Conservation (phyloP, 23 tunicate genomes). For the Trididemnum miniatum region DNA sequence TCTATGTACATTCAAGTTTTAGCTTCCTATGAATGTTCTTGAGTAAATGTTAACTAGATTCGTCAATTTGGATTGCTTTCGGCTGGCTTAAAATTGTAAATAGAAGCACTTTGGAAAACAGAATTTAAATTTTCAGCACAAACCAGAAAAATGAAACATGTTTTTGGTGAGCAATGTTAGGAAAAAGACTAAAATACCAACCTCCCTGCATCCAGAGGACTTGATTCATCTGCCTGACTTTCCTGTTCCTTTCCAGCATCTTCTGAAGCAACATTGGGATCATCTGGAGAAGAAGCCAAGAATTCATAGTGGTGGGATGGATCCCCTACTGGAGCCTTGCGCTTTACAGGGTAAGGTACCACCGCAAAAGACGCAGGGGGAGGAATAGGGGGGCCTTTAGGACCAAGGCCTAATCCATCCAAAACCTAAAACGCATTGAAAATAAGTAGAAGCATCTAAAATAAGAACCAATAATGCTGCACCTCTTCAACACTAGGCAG, state of each 20-base stretch:
- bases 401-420: slow-evolving; percentile 91
- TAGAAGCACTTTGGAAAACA: no score
- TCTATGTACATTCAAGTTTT: no score
- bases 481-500: slow-evolving; percentile 82
- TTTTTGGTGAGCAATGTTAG: no score
- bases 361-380: slow-evolving; percentile 79
- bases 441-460: not conserved
- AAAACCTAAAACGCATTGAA: slow-evolving; percentile 54
- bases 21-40: no score
- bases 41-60: no score
- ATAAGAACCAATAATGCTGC: no score
- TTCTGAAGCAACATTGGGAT: slow-evolving; percentile 67
- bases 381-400: slow-evolving; percentile 93
- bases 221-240: slow-evolving; percentile 51
- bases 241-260: slow-evolving; percentile 48
- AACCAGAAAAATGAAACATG: not conserved
- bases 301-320: slow-evolving; percentile 71
- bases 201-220: slow-evolving; percentile 36
- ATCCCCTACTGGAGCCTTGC: slow-evolving; percentile 77
- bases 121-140: not conserved
- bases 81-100: no score
- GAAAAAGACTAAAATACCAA: no score
- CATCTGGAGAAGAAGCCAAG: slow-evolving; percentile 69
- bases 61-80: no score
- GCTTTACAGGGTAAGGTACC: slow-evolving; percentile 90